Percentiles rank a stretch among this genome's conserved stretches.
phyloP scores from a whole-genome alignment of 2,888 invertebrate species.

The Anaspis maculata region DNA sequence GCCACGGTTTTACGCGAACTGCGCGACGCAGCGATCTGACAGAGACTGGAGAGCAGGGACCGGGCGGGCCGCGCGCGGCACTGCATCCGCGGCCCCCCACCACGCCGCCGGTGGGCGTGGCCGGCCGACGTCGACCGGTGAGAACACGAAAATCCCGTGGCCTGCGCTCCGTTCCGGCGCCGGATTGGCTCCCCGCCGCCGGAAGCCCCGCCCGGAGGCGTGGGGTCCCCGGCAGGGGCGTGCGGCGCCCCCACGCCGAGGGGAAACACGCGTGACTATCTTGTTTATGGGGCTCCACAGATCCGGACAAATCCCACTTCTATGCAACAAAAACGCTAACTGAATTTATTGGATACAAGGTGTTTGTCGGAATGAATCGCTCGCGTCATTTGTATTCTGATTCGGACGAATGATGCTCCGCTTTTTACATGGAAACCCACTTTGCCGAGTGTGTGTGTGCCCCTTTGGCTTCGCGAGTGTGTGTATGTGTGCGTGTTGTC shows the following conservation, averaged over 20 bases:
- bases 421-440: slow-evolving; percentile 45
- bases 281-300: slow-evolving; percentile 44
- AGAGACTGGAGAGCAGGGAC: slow-evolving; percentile 38
- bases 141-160: slow-evolving; percentile 36
- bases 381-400: slow-evolving; percentile 45
- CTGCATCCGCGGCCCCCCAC: slow-evolving; percentile 24
- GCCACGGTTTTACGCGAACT: slow-evolving; percentile 29
- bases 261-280: slow-evolving; percentile 39
- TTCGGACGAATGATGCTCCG: slow-evolving; percentile 43
- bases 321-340: slow-evolving; percentile 43
- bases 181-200: slow-evolving; percentile 32
- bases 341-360: slow-evolving; percentile 47
- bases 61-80: slow-evolving; percentile 34
- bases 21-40: slow-evolving; percentile 36
- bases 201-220: slow-evolving; percentile 13
- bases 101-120: slow-evolving; percentile 29
- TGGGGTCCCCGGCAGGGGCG: slow-evolving; percentile 19
- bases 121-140: slow-evolving; percentile 27
- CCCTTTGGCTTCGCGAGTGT: no score
- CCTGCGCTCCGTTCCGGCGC: slow-evolving; percentile 13
- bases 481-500: no score
- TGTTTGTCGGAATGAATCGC: slow-evolving; percentile 45
- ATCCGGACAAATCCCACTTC: slow-evolving; percentile 44
- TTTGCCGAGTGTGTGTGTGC: no score
- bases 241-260: slow-evolving; percentile 27